Evolutionary conservation across 1,140 invertebrate species (phyloP), one percentile per base, ranked within the genome.

Genomic region (Oryctes rhinoceros): DNA sequence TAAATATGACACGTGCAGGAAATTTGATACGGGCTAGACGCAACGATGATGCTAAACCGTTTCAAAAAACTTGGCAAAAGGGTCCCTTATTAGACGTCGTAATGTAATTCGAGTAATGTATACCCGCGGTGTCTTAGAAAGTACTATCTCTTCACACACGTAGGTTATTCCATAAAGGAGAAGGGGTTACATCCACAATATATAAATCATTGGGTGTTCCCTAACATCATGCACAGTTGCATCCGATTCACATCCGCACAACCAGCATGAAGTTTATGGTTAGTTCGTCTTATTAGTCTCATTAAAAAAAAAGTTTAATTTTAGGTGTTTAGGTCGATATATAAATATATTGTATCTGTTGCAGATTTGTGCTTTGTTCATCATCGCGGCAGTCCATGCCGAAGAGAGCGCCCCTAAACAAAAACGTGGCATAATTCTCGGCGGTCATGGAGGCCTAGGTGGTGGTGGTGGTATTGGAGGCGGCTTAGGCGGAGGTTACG

Each of bases 261-360:
- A 18, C n/a, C 37, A 76, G 18, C 75, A 76, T 76, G 75, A 76
- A 76, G n/a, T 76, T 48, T 18, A 44, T 76, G 75, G 75, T 37
- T 30, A 76, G 75, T 76, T 44, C 5, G 7, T 76, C 75, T 5
- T 44, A 37, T 35, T 35, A 71, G 9, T 76, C n/a, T 13, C 6
- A n/a, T 13, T 4, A 7, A 44, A 24, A 5, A 76, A 48, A 20
- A 13, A 30, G 24, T n/a, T 35, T 30, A 71, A 35, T 5, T 10
- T 11, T 10, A 62, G 9, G 53, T 20, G 7, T 4, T 10, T 13
- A 15, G 11, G 53, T 62, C 4, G 5, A n/a, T 62, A n/a, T 62
- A 62, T 10, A 10, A 13, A 62, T 62, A 1, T 30, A n/a, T 59
- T n/a, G 6, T 3, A 37, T 35, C 4, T 24, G 15, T 76, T 18